These are phyloP conservation scores for Aradophagus sp. DNA, from an alignment of 1,140 invertebrate species.

Conservation along the genomic window DNA sequence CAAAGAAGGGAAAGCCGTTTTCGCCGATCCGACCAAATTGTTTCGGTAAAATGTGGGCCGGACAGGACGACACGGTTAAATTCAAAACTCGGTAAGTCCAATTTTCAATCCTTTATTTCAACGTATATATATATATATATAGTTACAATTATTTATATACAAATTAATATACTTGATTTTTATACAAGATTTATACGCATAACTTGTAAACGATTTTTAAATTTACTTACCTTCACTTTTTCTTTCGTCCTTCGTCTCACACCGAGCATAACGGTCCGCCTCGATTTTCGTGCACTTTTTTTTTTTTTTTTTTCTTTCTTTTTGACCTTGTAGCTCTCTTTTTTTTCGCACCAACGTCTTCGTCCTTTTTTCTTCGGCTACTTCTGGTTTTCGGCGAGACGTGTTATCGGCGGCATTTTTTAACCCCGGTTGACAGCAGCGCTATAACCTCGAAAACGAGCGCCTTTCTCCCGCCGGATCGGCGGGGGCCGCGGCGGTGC, in stretches of 20 bases:
- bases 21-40: too few relatives aligned
- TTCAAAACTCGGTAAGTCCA: slow-evolving; percentile 68
- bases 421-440: slow-evolving; percentile 35
- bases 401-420: slow-evolving; percentile 33
- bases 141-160: too few relatives aligned
- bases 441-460: slow-evolving; percentile 46
- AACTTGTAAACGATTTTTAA: too few relatives aligned
- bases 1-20: too few relatives aligned
- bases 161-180: too few relatives aligned
- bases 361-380: too few relatives aligned
- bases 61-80: slow-evolving; percentile 67
- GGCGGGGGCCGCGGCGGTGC: slow-evolving; percentile 6
- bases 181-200: too few relatives aligned
- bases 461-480: slow-evolving; percentile 38
- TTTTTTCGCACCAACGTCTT: too few relatives aligned
- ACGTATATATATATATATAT: too few relatives aligned
- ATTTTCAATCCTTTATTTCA: too few relatives aligned
- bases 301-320: slow-evolving; percentile 5
- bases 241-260: not conserved
- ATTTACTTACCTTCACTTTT: too few relatives aligned
- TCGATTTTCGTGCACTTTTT: not conserved
- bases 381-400: not conserved
- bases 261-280: slow-evolving; percentile 1
- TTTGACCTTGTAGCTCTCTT: too few relatives aligned
- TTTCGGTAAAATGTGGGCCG: slow-evolving; percentile 70